Evolutionary conservation across 2,888 invertebrate species (phyloP).

Genomic region (Pogonocherus hispidulus): DNA sequence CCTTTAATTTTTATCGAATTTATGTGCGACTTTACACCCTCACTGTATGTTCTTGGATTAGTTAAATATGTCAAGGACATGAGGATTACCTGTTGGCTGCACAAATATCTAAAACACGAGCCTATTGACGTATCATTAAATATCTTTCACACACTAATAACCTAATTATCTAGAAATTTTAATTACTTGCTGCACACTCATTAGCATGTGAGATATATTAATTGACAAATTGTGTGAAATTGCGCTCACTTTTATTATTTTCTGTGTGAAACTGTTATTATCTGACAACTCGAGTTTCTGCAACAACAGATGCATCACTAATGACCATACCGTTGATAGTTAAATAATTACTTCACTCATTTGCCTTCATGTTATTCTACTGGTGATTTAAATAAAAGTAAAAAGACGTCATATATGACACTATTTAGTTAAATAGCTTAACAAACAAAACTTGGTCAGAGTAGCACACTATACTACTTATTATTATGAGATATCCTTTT

Average conservation of each 20-base stretch:
- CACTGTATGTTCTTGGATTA: no score
- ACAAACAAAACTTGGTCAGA: no score
- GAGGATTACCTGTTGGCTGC: not conserved
- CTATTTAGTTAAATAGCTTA: no score
- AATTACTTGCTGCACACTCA: slow-evolving; percentile 1
- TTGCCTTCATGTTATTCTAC: not conserved
- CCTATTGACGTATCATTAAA: not conserved
- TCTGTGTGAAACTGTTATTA: not conserved
- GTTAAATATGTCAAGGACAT: not conserved
- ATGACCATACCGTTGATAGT: not conserved
- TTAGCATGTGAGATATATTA: not conserved
- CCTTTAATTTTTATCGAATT: no score
- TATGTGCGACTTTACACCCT: no score
- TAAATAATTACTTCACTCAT: not conserved
- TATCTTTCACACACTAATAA: not conserved
- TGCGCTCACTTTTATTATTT: not conserved
- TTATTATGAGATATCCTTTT: no score
- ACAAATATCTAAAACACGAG: slow-evolving; percentile 38
- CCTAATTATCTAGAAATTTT: slow-evolving; percentile 5
- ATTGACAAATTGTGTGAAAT: slow-evolving; percentile 7
- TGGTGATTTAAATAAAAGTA: no score
- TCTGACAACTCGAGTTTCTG: not conserved
- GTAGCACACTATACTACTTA: no score
- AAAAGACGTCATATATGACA: no score
- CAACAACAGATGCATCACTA: not conserved